A percentile compares a stretch with the other conserved stretches of the same genome.
Evolutionary conservation across 2,888 invertebrate species (phyloP).

Genomic region (Tipula vernalis): DNA sequence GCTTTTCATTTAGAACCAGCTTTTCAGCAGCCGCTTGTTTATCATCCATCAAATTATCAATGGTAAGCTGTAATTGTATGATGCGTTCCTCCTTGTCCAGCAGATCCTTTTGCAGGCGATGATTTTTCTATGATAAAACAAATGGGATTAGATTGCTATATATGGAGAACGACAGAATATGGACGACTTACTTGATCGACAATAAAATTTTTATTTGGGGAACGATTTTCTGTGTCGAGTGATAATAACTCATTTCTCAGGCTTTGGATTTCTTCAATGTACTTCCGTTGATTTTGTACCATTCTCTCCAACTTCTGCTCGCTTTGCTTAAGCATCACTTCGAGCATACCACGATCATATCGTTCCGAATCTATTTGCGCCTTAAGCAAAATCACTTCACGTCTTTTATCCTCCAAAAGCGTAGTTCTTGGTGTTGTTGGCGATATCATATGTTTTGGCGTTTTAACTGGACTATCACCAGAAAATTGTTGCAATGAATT

Average conservation of each 20-base stretch:
- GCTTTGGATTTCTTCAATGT: constrained; percentile 22
- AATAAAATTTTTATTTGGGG: constrained; percentile 18
- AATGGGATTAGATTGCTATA: background rate
- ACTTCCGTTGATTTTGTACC: constrained; percentile 22
- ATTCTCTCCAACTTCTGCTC: constrained; percentile 24
- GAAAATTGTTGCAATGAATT: background rate
- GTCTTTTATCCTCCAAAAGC: constrained; percentile 25
- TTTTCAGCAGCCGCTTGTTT: constrained; percentile 22
- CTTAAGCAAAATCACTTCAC: constrained; percentile 26
- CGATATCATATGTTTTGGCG: constrained; percentile 21
- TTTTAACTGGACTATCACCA: constrained; percentile 20
- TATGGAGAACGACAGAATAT: background rate
- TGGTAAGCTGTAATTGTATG: constrained; percentile 20
- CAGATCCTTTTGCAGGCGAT: constrained; percentile 26
- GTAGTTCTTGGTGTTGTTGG: constrained; percentile 27
- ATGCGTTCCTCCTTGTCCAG: constrained; percentile 24
- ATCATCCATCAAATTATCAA: constrained; percentile 22
- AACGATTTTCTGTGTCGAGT: constrained; percentile 19
- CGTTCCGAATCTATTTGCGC: constrained; percentile 29
- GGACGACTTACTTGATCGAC: constrained; percentile 19
- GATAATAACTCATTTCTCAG: constrained; percentile 22
- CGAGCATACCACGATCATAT: constrained; percentile 29
- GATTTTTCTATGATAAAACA: constrained; percentile 23
- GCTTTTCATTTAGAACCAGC: background rate
- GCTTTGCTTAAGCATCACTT: constrained; percentile 26